Evolutionary conservation across 2,888 invertebrate genomes (phyloP).

Genomic region (Agrochola litura): DNA sequence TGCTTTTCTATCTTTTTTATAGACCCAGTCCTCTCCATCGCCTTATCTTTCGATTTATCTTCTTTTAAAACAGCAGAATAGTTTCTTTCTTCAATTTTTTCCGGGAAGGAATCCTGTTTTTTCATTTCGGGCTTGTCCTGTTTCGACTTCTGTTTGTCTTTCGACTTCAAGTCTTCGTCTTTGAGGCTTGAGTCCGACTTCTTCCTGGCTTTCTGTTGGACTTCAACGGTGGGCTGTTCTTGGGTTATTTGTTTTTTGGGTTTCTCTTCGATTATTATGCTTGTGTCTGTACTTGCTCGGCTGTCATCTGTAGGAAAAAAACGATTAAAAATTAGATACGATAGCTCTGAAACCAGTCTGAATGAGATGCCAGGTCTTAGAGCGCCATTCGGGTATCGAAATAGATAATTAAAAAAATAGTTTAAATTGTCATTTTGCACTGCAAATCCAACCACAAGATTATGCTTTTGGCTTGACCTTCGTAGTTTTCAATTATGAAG

Average conservation of each 20-base stretch:
- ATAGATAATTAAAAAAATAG: too few relatives aligned
- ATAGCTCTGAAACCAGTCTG: neutral
- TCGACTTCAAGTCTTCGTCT: constrained; percentile 82
- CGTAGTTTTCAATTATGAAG: too few relatives aligned
- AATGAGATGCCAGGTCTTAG: neutral
- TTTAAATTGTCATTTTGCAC: too few relatives aligned
- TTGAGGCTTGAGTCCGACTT: constrained; percentile 86
- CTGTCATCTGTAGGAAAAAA: constrained; percentile 77
- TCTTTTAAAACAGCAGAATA: constrained; percentile 65
- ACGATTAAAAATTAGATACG: neutral
- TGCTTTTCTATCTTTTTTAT: constrained; percentile 79
- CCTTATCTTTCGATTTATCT: constrained; percentile 69
- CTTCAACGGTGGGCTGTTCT: constrained; percentile 70
- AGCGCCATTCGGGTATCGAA: neutral
- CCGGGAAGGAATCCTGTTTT: constrained; percentile 79
- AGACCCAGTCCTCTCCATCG: constrained; percentile 80
- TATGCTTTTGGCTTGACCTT: too few relatives aligned
- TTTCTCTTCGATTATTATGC: constrained; percentile 76
- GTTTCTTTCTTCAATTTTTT: constrained; percentile 56
- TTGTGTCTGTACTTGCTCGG: constrained; percentile 80
- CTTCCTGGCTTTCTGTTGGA: constrained; percentile 80
- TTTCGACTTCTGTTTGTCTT: constrained; percentile 77
- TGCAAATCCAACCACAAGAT: too few relatives aligned
- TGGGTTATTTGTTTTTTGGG: constrained; percentile 71
- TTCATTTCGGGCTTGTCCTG: constrained; percentile 74